phyloP scores from a whole-genome alignment of 2,797 vertebrate species.

The Myripristis murdjan region DNA sequence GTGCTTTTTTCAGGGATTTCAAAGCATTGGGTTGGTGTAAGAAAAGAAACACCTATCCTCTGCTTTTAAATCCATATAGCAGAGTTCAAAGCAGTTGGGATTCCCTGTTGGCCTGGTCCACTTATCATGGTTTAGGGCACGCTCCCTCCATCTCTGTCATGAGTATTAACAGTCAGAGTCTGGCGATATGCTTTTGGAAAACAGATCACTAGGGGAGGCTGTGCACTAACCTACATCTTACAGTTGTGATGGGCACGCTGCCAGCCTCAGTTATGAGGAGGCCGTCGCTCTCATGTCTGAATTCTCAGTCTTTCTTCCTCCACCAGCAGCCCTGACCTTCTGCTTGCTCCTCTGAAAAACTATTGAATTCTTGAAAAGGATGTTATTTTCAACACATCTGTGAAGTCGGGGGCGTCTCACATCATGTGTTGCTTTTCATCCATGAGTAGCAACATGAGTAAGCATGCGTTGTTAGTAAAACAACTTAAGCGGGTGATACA shows the following conservation, averaged over 20 bases:
- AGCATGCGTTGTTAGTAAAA: neutral
- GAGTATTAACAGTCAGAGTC: conserved; percentile 41
- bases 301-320: conserved; percentile 23
- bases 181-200: conserved; percentile 33
- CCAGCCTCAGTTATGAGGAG: conserved; percentile 25
- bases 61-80: conserved; percentile 9
- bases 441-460: neutral
- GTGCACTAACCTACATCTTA: neutral
- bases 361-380: conserved; percentile 6
- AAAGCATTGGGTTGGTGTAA: neutral
- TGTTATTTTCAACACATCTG: conserved; percentile 9
- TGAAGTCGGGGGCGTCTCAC: conserved; percentile 4
- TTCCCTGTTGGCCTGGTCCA: conserved; percentile 30
- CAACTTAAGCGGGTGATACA: too few relatives aligned
- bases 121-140: conserved; percentile 16
- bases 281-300: conserved; percentile 2
- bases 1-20: neutral
- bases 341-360: conserved; percentile 14
- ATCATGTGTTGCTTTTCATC: conserved; percentile 19
- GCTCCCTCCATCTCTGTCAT: conserved; percentile 28
- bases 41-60: neutral
- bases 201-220: conserved; percentile 33
- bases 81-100: conserved; percentile 3
- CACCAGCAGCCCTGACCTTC: conserved; percentile 5
- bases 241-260: conserved; percentile 8